Conservation (phyloP, 64 coral and sea anemone genomes). For the Montipora sp. region DNA sequence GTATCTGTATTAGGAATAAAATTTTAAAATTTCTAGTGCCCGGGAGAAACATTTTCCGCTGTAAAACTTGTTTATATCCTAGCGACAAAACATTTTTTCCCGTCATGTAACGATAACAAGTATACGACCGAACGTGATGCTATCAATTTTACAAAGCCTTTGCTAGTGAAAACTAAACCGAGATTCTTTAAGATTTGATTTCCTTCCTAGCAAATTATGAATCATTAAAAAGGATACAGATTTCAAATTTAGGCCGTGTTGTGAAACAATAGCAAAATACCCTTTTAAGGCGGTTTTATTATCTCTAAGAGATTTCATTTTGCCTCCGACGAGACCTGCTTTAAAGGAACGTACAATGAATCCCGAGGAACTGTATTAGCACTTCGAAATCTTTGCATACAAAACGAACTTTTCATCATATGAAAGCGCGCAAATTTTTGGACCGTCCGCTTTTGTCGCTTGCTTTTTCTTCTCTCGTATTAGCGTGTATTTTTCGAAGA, state of each 20-base stretch:
- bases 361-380: background rate
- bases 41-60: background rate
- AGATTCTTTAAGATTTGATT: constrained; percentile 1
- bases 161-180: background rate
- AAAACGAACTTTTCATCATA: background rate
- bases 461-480: background rate
- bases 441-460: background rate
- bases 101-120: background rate
- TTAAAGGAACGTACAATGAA: too few relatives aligned
- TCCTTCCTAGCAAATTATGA: constrained; percentile 34
- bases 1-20: constrained; percentile 3
- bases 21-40: background rate
- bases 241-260: constrained; percentile 4
- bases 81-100: background rate
- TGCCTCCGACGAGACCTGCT: background rate
- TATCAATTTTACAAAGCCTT: background rate
- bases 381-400: constrained; percentile 33
- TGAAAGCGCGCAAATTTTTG: background rate
- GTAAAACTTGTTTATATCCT: constrained; percentile 2
- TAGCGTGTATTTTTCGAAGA: background rate
- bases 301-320: constrained; percentile 40
- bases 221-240: constrained; percentile 62
- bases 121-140: background rate
- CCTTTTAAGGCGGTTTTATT: constrained; percentile 28
- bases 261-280: constrained; percentile 57